Evolutionary conservation across 2,888 invertebrate genomes (phyloP), one percentile per base, ranked within the genome.

Genomic region (Limnephilus lunatus): DNA sequence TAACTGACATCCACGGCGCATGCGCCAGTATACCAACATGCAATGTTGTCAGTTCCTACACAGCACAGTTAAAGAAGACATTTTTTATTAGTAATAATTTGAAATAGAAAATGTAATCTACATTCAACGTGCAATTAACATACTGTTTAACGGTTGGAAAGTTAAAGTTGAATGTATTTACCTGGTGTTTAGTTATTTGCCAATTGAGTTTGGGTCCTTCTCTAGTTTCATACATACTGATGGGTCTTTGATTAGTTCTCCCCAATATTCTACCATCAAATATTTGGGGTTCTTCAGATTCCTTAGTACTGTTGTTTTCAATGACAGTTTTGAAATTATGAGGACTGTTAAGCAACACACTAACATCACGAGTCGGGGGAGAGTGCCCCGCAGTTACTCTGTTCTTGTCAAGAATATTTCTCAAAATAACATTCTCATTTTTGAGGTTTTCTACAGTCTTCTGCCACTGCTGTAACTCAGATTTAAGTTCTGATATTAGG

Each of bases 181-280:
- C 96, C 96, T 96, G 96, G 94, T 96, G 96, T 96, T 96, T 96
- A 95, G 96, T 96, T 95, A 96, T 96, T 95, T 97, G 97, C 95
- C 97, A 96, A 95, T 97, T 96, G 95, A 96, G 95, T 95, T 95
- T 96, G 94, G 96, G 96, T 93, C 97, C 97, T 96, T 98, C 97
- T 94, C 98, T 97, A 94, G 98, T 97, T 95, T 98, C 98, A 95
- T 97, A 98, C 98, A 98, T 98, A 95, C 98, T 98, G 94, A 97
- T 98, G 94, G 98, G 98, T 94, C 98, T 96, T 95, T 97, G 98
- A 93, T 95, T 95, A 92, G 94, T 94, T 94, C 95, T 95, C 92
- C 94, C 94, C 87, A 95, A 94, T 32, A 95, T 95, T 94, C 96
- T 96, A 90, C 95, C 94, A 94, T 96, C 94, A 68, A 96, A 95